Evolutionary conservation across 2,797 vertebrate genomes (phyloP).

Genomic region (Propithecus deckenii): DNA sequence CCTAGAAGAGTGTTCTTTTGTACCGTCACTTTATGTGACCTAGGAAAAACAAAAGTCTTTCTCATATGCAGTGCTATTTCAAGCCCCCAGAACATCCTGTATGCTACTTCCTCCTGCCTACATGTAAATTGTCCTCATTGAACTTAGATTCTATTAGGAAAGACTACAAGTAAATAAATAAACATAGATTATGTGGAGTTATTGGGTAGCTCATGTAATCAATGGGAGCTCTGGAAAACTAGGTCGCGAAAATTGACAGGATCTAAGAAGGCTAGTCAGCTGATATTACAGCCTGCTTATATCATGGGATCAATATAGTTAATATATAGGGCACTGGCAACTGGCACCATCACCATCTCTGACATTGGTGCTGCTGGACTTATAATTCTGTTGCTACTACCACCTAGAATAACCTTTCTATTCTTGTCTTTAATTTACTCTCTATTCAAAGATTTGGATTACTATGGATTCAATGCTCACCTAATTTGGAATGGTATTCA

Average conservation of each 20-base stretch:
- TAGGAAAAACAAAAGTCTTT: neutral
- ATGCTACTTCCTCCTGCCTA: neutral
- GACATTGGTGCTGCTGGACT: neutral
- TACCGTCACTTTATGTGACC: neutral
- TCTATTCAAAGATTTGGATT: neutral
- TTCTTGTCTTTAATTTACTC: neutral
- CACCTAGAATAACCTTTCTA: neutral
- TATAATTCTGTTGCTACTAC: neutral
- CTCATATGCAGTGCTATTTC: neutral
- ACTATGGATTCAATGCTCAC: neutral
- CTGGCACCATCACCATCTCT: no score
- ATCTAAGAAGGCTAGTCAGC: neutral
- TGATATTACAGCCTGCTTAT: neutral
- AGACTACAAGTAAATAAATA: neutral
- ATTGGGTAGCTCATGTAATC: neutral
- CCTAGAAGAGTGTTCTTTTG: neutral
- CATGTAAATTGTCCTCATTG: neutral
- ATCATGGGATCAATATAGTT: neutral
- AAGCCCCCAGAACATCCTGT: neutral
- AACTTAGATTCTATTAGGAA: slow-evolving; percentile 23
- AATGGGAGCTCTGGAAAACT: neutral
- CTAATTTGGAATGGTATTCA: neutral
- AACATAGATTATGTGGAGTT: neutral
- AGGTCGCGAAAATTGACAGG: neutral
- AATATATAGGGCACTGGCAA: neutral